These are phyloP conservation scores for Arctopsyche grandis DNA, from an alignment of 1,140 invertebrate genomes.

Conservation along the genomic window DNA sequence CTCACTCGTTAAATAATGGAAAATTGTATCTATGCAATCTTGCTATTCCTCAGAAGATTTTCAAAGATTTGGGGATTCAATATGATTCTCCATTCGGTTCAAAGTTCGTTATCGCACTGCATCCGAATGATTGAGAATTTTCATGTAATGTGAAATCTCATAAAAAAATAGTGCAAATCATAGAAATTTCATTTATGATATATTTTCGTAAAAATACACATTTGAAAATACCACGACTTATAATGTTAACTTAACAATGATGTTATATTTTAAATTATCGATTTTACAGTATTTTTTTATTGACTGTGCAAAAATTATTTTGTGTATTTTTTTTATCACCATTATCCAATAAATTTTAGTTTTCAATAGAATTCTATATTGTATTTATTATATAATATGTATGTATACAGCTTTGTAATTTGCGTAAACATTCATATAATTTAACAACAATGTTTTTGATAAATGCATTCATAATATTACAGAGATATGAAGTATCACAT, in stretches of 20 bases:
- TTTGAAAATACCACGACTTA: too few relatives aligned
- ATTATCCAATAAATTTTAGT: neutral
- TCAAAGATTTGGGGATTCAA: constrained; percentile 78
- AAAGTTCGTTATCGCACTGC: constrained; percentile 87
- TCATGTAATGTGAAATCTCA: neutral
- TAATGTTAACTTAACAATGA: too few relatives aligned
- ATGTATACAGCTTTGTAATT: too few relatives aligned
- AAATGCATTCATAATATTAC: too few relatives aligned
- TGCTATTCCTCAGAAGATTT: constrained; percentile 82
- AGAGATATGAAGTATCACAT: too few relatives aligned
- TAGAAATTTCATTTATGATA: too few relatives aligned
- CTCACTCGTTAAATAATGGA: constrained; percentile 76
- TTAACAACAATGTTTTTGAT: too few relatives aligned
- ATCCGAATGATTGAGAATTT: constrained; percentile 68
- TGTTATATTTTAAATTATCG: neutral
- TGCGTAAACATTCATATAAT: too few relatives aligned
- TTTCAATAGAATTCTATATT: neutral
- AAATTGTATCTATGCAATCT: constrained; percentile 89
- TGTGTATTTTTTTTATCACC: neutral
- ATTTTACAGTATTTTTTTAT: constrained; percentile 9
- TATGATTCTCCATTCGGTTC: constrained; percentile 91
- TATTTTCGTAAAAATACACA: too few relatives aligned
- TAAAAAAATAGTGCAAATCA: neutral
- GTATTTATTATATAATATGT: too few relatives aligned
- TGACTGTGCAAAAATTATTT: neutral